Percentiles rank a stretch among this genome's conserved stretches.
Conservation (phyloP, 2,113 vertebrate genomes). For the Murina feae region DNA sequence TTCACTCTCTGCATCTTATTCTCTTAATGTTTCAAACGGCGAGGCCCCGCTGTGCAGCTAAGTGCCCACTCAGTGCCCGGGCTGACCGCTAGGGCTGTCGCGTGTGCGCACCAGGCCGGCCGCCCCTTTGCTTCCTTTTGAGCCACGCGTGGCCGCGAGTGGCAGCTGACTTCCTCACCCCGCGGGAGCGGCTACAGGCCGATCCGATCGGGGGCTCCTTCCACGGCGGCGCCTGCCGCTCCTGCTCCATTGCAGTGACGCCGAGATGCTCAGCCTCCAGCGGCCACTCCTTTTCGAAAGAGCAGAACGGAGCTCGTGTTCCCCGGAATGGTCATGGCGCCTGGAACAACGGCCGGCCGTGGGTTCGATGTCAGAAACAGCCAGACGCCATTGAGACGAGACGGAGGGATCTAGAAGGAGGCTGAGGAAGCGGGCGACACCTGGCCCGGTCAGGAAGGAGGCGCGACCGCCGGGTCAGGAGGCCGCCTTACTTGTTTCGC, state of each 20-base stretch:
- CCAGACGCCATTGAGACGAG: neutral
- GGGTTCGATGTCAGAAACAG: neutral
- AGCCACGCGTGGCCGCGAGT: neutral
- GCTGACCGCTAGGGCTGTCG: accelerated
- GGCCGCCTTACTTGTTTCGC: neutral
- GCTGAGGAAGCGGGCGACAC: neutral
- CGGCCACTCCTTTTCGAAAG: neutral
- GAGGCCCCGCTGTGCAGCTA: neutral
- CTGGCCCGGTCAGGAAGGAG: neutral
- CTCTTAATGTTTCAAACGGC: neutral
- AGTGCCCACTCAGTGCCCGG: neutral
- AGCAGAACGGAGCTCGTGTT: neutral
- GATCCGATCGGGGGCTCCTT: neutral
- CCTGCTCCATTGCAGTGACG: neutral
- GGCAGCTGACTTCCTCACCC: neutral
- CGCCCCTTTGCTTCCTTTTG: neutral
- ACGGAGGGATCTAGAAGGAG: neutral
- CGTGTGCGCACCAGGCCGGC: too few species aligned
- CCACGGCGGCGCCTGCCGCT: neutral
- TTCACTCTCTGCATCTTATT: neutral
- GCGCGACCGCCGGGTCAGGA: neutral
- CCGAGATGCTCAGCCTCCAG: neutral
- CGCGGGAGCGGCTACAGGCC: accelerated
- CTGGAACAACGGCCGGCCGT: neutral
- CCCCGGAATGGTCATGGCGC: neutral